phyloP scores from a whole-genome alignment of 1,140 invertebrate genomes.

The Drosophila sturtevanti region DNA sequence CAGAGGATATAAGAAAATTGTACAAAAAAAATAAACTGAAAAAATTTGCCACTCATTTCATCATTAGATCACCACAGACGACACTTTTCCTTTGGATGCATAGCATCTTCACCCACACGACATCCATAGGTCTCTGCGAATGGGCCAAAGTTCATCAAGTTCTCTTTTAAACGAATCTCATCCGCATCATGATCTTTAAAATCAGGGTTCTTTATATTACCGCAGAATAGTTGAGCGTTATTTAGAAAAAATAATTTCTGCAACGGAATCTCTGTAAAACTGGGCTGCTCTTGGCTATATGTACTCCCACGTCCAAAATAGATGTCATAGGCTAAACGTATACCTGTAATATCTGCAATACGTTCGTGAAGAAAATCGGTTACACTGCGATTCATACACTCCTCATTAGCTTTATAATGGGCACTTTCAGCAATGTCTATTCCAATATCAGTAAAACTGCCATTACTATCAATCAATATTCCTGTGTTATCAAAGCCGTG shows the following conservation, averaged over 20 bases:
- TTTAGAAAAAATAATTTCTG: slow-evolving; percentile 65
- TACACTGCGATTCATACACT: slow-evolving; percentile 44
- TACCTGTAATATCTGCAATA: slow-evolving; percentile 58
- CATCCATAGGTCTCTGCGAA: slow-evolving; percentile 49
- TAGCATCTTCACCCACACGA: slow-evolving; percentile 5
- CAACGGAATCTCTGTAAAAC: slow-evolving; percentile 27
- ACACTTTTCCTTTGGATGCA: slow-evolving; percentile 44
- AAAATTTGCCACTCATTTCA: no score
- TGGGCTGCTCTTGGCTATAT: not conserved
- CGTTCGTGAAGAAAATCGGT: slow-evolving; percentile 58
- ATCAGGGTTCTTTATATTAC: not conserved
- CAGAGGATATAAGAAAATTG: no score
- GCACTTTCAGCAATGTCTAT: not conserved
- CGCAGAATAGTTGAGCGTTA: slow-evolving; percentile 71
- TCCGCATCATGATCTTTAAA: slow-evolving; percentile 58
- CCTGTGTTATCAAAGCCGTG: slow-evolving; percentile 57
- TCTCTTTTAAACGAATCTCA: slow-evolving; percentile 47
- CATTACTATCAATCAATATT: slow-evolving; percentile 32
- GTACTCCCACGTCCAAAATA: slow-evolving; percentile 34
- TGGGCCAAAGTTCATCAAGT: slow-evolving; percentile 47
- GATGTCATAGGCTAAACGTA: slow-evolving; percentile 53
- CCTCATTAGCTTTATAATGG: slow-evolving; percentile 9
- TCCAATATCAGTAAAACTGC: slow-evolving; percentile 28
- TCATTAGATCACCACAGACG: slow-evolving; percentile 54
- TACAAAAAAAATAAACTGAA: no score